Base-by-base conservation (phyloP, 92 coral and sea anemone genomes). In the Epizoanthus fatuus region DNA sequence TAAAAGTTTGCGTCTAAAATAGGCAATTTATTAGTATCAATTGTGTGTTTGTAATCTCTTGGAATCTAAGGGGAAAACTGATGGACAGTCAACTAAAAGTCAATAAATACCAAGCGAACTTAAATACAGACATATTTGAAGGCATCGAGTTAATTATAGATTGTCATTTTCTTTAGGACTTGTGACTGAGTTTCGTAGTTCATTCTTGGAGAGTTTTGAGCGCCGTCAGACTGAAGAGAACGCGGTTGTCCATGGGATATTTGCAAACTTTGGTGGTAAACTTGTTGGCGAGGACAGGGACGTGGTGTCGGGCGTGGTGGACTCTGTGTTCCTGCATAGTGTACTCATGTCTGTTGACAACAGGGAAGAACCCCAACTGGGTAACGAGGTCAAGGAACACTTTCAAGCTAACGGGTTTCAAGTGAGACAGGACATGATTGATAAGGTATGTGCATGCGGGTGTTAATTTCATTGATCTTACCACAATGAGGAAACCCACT, bases 151-250 rank as follows among this genome's bases (percentile, higher is more conserved):
- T 2, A 15, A 63, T 63, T 22, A 63, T 38, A 63, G 12, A 7
- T 10, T 38, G 62, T 67, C 0, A 12, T 25, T 45, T 7, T 86
- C 37, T 74, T 11, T 49, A 79, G 84, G 40, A 29, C 53, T 69
- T 11, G 87, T 86, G 54, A 45, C 32, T 11, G 83, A 51, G 70
- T 56, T 87, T 51, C 86, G 94, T 15, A 94, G 98, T 75, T 90
- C 96, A 8, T 95, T 97, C 89, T 70, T 97, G 79, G 98, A 93
- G 73, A 96, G 79, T 54, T 89, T 95, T 39, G 98, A 97, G 77
- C 93, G 94, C 35, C 95, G 99, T 17, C 98, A 95, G 75, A 83
- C 91, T 3, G 97, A 97, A 68, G 99, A 97, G 76, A 97, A 92
- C 58, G 90, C 98, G 0, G 79, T 97, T 35, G 99, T 97, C 4